Conservation (phyloP, 1,140 invertebrate genomes). For the Drosophila littoralis region DNA sequence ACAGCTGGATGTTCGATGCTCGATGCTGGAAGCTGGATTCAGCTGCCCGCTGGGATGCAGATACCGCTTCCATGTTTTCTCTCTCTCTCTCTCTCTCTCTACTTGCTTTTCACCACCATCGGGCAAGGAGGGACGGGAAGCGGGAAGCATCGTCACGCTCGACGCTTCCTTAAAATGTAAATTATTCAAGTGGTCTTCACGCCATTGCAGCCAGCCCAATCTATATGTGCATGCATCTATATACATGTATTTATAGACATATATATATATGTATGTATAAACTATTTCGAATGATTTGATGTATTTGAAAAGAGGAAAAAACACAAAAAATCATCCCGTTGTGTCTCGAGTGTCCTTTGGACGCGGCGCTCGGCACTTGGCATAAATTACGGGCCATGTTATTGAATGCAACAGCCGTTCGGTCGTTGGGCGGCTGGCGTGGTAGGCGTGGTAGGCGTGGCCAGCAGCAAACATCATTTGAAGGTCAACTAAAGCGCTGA, state of each 20-base stretch:
- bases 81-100: background rate
- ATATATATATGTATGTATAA: slow-evolving; percentile 12
- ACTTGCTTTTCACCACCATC: slow-evolving; percentile 46
- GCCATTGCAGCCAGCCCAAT: slow-evolving; percentile 39
- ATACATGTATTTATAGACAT: background rate
- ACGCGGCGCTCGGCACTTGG: slow-evolving; percentile 35
- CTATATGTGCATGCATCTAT: background rate
- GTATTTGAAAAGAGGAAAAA: background rate
- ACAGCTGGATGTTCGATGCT: slow-evolving; percentile 33
- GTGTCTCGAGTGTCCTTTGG: slow-evolving; percentile 59
- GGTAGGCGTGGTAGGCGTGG: slow-evolving; percentile 29
- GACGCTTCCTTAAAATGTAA: slow-evolving; percentile 57
- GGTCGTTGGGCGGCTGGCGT: background rate
- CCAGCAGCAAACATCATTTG: slow-evolving; percentile 28
- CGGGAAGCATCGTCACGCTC: slow-evolving; percentile 17
- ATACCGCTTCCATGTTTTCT: slow-evolving; percentile 13
- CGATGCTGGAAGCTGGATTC: background rate
- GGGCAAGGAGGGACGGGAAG: background rate
- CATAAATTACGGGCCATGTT: slow-evolving; percentile 60
- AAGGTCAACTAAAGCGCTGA: slow-evolving; percentile 67
- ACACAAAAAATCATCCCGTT: slow-evolving; percentile 32
- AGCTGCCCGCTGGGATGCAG: slow-evolving; percentile 32
- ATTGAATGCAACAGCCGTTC: slow-evolving; percentile 43
- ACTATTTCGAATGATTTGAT: slow-evolving; percentile 60
- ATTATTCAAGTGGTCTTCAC: slow-evolving; percentile 81